phyloP scores from a whole-genome alignment of 2,888 invertebrate genomes.

The Carcina quercana region DNA sequence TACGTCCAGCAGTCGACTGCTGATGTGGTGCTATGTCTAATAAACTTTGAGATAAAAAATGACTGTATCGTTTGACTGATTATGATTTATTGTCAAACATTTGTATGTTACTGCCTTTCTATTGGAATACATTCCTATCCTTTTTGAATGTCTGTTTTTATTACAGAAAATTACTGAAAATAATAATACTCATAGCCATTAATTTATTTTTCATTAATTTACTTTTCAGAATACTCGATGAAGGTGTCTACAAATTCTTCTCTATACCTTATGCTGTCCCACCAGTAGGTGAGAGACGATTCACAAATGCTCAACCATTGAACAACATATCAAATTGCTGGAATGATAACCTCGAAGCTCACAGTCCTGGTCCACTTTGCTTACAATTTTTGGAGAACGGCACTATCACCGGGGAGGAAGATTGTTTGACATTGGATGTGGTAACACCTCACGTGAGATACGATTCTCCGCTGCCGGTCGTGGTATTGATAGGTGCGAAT shows the following conservation, averaged over 20 bases:
- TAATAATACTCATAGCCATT: no score
- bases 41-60: no score
- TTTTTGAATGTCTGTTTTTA: no score
- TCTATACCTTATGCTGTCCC: slow-evolving; percentile 88
- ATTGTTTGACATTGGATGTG: slow-evolving; percentile 88
- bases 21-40: no score
- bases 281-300: slow-evolving; percentile 80
- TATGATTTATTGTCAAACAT: no score
- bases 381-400: slow-evolving; percentile 81
- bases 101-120: no score
- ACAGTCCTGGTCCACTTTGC: slow-evolving; percentile 80
- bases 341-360: slow-evolving; percentile 82
- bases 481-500: slow-evolving; percentile 87
- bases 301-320: slow-evolving; percentile 80
- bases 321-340: slow-evolving; percentile 83
- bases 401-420: slow-evolving; percentile 81
- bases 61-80: no score
- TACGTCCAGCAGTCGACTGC: no score
- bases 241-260: slow-evolving; percentile 85
- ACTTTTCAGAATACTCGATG: slow-evolving; percentile 77
- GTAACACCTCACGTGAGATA: slow-evolving; percentile 88
- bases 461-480: slow-evolving; percentile 85
- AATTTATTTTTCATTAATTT: no score
- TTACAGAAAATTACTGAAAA: no score
- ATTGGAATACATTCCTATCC: no score